Evolutionary conservation across 2,797 vertebrate genomes (phyloP), one percentile per base, ranked within the genome.

Genomic region (Tympanoctomys barrerae): DNA sequence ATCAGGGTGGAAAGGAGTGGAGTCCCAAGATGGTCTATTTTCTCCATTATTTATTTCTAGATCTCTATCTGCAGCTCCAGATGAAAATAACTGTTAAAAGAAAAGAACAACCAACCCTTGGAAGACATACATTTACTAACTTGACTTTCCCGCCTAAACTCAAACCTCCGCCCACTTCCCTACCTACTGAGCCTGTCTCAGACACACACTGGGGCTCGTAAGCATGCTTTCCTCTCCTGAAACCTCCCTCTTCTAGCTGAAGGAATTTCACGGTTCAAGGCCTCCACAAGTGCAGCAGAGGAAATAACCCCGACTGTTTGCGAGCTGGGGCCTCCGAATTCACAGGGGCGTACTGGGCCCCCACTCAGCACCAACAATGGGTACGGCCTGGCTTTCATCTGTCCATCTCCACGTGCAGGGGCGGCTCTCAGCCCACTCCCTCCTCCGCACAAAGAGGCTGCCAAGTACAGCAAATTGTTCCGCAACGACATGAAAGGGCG

Each of bases 61-160:
- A 80, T 66, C 52, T 90, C n/a, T 73, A 78, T 13, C 31, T 52
- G 42, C 54, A 54, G 0, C 28, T 75, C n/a, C 59, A 57, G 11
- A 82, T 59, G 86, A 89, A 87, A 87, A 79, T 18, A 59, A 78
- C 19, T 70, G 36, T 36, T 77, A 26, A 39, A 0, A 2, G 77
- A 87, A 91, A 90, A 89, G 78, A 87, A 85, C 66, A 68, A 33
- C 16, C 14, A 33, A 39, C 46, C 87, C 87, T 64, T 64, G 81
- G 73, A 84, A 86, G 81, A 81, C 12, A 61, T 2, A n/a, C 61
- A 90, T 91, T 75, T 33, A 59, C 21, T 89, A 88, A 19, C 3
- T 54, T 49, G 28, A 6, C 18, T 88, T 94, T 86, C 46, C 66
- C 66, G 52, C 52, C 92, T 75, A 77, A 91, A 83, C 4, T 86